These are phyloP conservation scores for Artibeus jamaicensis DNA, from an alignment of 2,797 vertebrate genomes.

Conservation along the genomic window DNA sequence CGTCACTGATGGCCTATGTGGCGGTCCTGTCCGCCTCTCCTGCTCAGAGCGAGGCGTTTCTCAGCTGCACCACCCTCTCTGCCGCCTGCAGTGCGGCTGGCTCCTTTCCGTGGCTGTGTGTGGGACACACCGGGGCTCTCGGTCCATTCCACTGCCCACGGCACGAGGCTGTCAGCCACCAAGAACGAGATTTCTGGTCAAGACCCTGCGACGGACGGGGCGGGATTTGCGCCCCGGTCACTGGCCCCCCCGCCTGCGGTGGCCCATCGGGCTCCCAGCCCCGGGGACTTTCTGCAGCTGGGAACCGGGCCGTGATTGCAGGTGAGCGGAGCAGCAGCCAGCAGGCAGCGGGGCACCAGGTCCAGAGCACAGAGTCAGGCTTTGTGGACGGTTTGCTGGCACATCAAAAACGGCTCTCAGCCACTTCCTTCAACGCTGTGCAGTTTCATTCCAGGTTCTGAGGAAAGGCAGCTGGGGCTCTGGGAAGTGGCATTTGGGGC, in stretches of 20 bases:
- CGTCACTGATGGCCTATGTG: fast-evolving
- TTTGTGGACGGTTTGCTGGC: background rate
- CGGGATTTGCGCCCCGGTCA: background rate
- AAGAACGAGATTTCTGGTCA: background rate
- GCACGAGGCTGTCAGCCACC: background rate
- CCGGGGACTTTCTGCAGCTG: background rate
- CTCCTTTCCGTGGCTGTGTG: background rate
- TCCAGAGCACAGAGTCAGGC: background rate
- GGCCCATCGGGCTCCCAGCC: background rate
- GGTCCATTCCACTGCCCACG: background rate
- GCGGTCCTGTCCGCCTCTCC: fast-evolving
- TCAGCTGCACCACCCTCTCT: fast-evolving
- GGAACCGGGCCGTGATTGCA: background rate
- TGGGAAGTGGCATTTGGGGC: background rate
- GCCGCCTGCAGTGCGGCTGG: fast-evolving
- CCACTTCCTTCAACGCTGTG: fast-evolving
- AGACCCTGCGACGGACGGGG: background rate
- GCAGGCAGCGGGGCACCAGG: background rate
- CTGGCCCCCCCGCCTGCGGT: background rate
- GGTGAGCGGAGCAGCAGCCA: fast-evolving
- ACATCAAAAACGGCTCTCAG: fast-evolving
- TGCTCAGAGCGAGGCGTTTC: fast-evolving
- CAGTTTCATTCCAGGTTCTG: background rate
- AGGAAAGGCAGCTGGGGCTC: background rate
- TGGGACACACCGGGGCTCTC: background rate